Evolutionary conservation across 2,797 vertebrate species (phyloP), one percentile per base, ranked within the genome.

Genomic region (Sebastolobus altivelis): DNA sequence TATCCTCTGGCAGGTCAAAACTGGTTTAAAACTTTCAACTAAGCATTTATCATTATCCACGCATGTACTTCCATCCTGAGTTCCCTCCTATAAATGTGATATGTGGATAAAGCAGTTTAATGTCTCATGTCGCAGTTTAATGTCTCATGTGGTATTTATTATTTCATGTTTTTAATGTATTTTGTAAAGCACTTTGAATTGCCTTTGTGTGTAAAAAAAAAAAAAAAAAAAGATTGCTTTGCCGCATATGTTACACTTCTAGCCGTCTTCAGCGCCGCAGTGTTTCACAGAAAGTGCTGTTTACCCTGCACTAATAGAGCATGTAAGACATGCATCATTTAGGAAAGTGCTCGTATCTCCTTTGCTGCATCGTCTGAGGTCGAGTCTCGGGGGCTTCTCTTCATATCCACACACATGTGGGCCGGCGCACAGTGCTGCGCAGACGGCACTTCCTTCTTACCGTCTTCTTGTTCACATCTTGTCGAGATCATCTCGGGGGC

Each of bases 321-420:
- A 49, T 89, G 77, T 72, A 54, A 56, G 77, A 49, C 77, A 87
- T 84, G 91, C 81, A 82, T 84, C 81, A 84, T 89, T 91, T 81
- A 85, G 49, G 37, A 70, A 76, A 65, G 68, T 81, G 80, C 73
- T 84, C 38, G 7, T 49, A 80, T 79, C 69, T 76, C 43, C 72
- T 76, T 37, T 52, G 25, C 68, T 61, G 46, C 59, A 46, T 87
- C 40, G 16, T 82, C 75, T 79, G 66, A 43, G 62, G 72, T 86
- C 54, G 78, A 1, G 25, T 87, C 77, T 84, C 72, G n/a, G 40
- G 63, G 78, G 73, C 60, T 79, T 79, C 68, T 56, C 52, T 73
- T 27, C 18, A 68, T 38, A 54, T 52, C 52, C 49, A 56, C 73
- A n/a, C 60, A 59, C 27, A 52, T 11, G 31, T 4, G 13, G 3